Base-by-base conservation (phyloP, 2,113 vertebrate genomes). In the Gadus macrocephalus region DNA sequence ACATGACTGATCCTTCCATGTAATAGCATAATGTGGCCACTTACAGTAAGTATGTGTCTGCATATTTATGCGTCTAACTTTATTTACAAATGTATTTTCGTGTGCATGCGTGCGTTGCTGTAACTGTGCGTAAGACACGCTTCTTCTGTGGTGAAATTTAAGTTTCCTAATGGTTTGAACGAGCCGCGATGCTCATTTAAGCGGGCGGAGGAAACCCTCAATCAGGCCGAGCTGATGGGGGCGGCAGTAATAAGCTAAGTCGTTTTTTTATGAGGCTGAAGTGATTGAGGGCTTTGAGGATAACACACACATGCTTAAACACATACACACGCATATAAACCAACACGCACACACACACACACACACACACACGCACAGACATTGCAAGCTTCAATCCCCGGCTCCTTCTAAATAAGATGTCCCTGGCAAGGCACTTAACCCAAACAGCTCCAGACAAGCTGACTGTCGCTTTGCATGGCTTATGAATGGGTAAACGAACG, bases 41-140 rank as follows among this genome's bases (percentile, higher is more conserved):
- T 49, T 9, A 9, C 42, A 49, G 66, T 67, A 22, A 17, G 49
- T 27, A 20, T 67, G 66, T 67, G 38, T 49, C 35, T n/a, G 35
- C 49, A 7, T 19, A 16, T 25, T 22, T 27, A 22, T 28, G 66
- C 16, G 25, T 56, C 35, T 66, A 17, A 53, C 53, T 68, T 22
- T 60, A 55, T 35, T 8, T 59, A 14, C 56, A 20, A 27, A 22
- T 67, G 68, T 69, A 69, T 76, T 62, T 66, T 49, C 73, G 71
- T 76, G 76, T 76, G 81, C 59, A 72, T 76, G 55, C n/a, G 55
- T 58, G 55, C 15, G 55, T 56, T 56, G 55, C 15, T 17, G 15
- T 3, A 49, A 49, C 8, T 49, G 42, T 49, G 42, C 12, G 42
- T 49, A 14, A 3, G 12, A 49, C 42, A 14, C 1, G 12, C 42